Evolutionary conservation across 2,113 vertebrate genomes (phyloP).

Genomic region (Microcebus tavaratra): DNA sequence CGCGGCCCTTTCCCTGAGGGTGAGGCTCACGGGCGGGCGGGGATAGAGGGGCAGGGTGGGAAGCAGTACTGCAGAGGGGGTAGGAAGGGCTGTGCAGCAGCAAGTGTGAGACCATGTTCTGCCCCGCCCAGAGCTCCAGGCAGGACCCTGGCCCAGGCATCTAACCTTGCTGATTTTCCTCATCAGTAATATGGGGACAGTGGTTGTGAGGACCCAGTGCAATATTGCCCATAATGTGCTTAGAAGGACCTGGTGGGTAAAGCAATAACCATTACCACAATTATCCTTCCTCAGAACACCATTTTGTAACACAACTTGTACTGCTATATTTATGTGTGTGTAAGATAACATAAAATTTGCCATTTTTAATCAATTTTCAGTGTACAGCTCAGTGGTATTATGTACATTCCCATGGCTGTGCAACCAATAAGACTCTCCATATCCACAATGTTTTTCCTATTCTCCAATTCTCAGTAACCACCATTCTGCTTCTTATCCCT

Average conservation of each 20-base stretch:
- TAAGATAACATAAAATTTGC: background rate
- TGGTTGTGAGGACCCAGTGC: background rate
- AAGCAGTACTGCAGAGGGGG: fast-evolving
- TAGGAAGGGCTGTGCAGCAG: fast-evolving
- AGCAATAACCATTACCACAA: fast-evolving
- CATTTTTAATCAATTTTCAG: background rate
- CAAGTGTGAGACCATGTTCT: background rate
- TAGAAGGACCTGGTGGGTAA: fast-evolving
- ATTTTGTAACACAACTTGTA: background rate
- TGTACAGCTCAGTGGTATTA: too few relatives aligned
- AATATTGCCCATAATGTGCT: background rate
- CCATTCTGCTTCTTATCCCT: background rate
- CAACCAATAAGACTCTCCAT: background rate
- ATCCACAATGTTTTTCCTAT: background rate
- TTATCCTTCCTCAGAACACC: too few relatives aligned
- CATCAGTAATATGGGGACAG: background rate
- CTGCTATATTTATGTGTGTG: background rate
- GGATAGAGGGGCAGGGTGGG: too few relatives aligned
- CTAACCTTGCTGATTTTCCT: background rate
- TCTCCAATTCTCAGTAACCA: background rate
- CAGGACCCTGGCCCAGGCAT: background rate
- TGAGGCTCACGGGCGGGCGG: background rate
- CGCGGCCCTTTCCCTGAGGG: background rate
- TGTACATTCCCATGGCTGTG: fast-evolving
- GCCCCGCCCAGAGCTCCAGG: too few relatives aligned